Evolutionary conservation across 2,113 vertebrate species (phyloP).

Genomic region (Poicephalus meyeri): DNA sequence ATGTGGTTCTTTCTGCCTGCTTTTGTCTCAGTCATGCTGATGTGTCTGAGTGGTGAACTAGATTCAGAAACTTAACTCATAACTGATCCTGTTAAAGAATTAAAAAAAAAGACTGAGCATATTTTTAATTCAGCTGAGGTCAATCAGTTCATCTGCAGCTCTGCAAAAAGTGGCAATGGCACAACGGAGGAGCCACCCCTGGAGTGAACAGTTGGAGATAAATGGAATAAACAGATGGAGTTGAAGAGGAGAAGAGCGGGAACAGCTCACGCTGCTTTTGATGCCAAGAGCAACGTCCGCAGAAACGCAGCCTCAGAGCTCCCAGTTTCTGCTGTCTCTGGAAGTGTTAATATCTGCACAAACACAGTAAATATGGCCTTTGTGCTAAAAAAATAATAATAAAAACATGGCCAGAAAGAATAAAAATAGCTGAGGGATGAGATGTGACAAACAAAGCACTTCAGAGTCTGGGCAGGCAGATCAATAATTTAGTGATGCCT

Average conservation of each 20-base stretch:
- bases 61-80: background rate
- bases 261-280: slow-evolving; percentile 4
- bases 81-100: background rate
- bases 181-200: slow-evolving; percentile 28
- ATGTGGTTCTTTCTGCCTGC: background rate
- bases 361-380: background rate
- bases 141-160: background rate
- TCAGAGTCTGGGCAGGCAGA: background rate
- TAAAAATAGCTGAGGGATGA: background rate
- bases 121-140: slow-evolving; percentile 29
- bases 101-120: background rate
- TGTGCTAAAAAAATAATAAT: background rate
- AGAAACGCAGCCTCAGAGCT: slow-evolving; percentile 16
- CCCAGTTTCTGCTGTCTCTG: slow-evolving; percentile 9
- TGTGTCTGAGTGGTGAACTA: background rate
- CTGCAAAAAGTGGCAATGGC: slow-evolving; percentile 17
- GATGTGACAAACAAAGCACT: background rate
- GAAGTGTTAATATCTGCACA: background rate
- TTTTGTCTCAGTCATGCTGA: background rate
- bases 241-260: slow-evolving; percentile 15
- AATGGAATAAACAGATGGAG: slow-evolving; percentile 64
- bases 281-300: slow-evolving; percentile 4
- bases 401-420: background rate
- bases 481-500: background rate
- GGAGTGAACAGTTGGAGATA: slow-evolving; percentile 58